These are phyloP conservation scores for Nymphalis polychloros DNA, from an alignment of 2,888 invertebrate genomes.

Conservation along the genomic window DNA sequence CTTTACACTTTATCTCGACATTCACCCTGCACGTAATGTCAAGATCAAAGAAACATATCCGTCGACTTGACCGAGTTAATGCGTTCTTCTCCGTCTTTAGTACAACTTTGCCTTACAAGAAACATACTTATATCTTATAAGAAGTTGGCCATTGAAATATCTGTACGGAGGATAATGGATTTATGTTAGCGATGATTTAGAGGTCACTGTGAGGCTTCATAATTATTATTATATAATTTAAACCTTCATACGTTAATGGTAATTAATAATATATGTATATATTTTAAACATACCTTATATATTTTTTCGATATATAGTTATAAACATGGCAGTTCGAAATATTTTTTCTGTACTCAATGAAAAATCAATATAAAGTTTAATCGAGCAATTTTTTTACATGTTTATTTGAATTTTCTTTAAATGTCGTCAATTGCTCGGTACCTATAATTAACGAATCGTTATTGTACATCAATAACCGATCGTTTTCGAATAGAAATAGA, in stretches of 20 bases:
- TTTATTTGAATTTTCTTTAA: too few relatives aligned
- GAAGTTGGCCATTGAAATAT: constrained; percentile 7
- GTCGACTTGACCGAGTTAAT: constrained; percentile 64
- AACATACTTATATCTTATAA: not conserved
- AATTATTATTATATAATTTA: constrained; percentile 2
- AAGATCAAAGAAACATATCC: constrained; percentile 60
- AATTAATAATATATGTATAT: too few relatives aligned
- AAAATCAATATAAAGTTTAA: too few relatives aligned
- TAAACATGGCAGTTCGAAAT: too few relatives aligned
- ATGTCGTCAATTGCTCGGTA: too few relatives aligned
- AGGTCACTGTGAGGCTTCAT: constrained; percentile 20
- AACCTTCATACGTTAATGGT: constrained; percentile 12
- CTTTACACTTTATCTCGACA: constrained; percentile 20
- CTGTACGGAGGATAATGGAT: constrained; percentile 16
- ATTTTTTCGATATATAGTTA: too few relatives aligned
- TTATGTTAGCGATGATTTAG: constrained; percentile 20
- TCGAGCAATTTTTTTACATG: too few relatives aligned
- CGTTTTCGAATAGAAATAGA: too few relatives aligned
- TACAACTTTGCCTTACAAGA: constrained; percentile 24
- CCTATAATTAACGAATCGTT: too few relatives aligned
- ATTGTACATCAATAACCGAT: too few relatives aligned
- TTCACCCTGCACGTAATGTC: constrained; percentile 47
- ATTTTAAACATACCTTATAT: too few relatives aligned
- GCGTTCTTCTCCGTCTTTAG: constrained; percentile 29
- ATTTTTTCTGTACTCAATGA: too few relatives aligned